Evolutionary conservation across 2,888 invertebrate genomes (phyloP).

Genomic region (Therioaphis trifolii): DNA sequence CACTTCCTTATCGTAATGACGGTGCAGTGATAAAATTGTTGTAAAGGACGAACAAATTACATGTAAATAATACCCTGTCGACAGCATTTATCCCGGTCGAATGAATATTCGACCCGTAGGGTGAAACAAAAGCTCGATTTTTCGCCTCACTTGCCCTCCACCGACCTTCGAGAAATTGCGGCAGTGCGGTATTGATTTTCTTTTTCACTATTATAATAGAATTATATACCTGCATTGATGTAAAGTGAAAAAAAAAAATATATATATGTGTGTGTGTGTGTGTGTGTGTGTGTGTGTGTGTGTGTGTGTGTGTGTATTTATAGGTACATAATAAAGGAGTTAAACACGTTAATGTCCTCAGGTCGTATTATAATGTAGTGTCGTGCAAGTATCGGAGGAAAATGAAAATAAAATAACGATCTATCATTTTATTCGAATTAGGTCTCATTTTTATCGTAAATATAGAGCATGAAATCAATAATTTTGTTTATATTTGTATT

Average conservation of each 20-base stretch:
- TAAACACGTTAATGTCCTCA: not conserved
- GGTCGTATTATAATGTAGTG: not conserved
- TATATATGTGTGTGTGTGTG: no score
- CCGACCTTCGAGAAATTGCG: not conserved
- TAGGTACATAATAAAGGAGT: not conserved
- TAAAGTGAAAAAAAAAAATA: not conserved
- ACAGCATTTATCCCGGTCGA: no score
- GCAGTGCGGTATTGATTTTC: constrained; percentile 42
- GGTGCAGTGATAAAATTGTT: no score
- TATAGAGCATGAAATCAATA: not conserved
- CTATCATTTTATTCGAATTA: constrained; percentile 4
- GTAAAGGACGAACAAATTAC: not conserved
- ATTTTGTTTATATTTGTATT: not conserved
- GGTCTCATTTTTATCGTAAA: constrained; percentile 2
- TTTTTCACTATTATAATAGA: not conserved
- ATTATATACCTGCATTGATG: not conserved
- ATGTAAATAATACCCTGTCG: constrained; percentile 5
- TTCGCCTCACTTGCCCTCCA: not conserved
- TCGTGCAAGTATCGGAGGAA: not conserved
- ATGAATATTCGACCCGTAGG: not conserved
- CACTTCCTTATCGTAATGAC: no score
- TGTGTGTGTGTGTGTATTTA: not conserved
- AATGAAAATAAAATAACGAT: no score
- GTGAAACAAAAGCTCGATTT: not conserved
- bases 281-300: no score